phyloP scores from a whole-genome alignment of 1,140 invertebrate species.

The Calliopsis andreniformis region DNA sequence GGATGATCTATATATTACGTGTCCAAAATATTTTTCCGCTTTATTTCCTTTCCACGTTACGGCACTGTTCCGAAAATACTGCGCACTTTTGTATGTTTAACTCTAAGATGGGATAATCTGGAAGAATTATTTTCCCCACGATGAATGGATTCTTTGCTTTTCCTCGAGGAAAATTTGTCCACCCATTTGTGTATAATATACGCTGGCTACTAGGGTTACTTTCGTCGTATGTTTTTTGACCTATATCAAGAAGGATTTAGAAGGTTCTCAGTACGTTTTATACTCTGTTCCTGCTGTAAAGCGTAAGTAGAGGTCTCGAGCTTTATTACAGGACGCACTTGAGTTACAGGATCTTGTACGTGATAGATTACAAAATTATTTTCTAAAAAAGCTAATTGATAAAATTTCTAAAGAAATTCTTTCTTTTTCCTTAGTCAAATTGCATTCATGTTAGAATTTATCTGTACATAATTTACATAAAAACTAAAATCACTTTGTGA shows the following conservation, averaged over 20 bases:
- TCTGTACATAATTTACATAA: too few species aligned
- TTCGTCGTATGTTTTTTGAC: background rate
- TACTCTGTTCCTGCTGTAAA: background rate
- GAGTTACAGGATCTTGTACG: too few species aligned
- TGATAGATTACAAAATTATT: too few species aligned
- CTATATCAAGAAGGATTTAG: background rate
- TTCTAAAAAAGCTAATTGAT: too few species aligned
- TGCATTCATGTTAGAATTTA: too few species aligned
- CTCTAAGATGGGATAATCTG: background rate
- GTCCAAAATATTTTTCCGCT: background rate
- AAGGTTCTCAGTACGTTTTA: background rate
- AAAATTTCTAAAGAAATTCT: too few species aligned
- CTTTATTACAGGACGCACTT: too few species aligned
- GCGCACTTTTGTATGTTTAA: background rate
- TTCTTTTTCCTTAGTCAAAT: too few species aligned
- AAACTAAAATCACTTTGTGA: background rate
- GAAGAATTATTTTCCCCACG: background rate
- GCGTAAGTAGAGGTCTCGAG: background rate
- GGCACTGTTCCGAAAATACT: background rate
- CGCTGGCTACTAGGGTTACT: background rate
- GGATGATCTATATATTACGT: background rate
- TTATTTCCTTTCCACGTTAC: background rate
- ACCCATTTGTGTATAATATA: background rate
- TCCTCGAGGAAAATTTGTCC: background rate
- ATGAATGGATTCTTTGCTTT: background rate